phyloP scores from a whole-genome alignment of 1,140 invertebrate genomes.

The Drosophila sechellia region DNA sequence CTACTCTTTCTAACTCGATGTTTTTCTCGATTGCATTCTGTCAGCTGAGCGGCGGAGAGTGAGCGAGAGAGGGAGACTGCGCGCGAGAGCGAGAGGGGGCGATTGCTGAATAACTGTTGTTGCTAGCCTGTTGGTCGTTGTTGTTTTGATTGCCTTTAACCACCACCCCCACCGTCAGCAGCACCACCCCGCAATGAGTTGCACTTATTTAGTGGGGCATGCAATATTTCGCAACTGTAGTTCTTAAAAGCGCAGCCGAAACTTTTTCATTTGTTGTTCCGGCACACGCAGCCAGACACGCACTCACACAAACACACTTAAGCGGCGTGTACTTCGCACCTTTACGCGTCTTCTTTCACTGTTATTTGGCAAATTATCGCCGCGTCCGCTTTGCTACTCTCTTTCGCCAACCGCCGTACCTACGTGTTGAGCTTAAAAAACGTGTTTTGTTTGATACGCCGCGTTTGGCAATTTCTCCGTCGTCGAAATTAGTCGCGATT shows the following conservation, averaged over 20 bases:
- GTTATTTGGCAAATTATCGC: constrained; percentile 41
- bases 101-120: constrained; percentile 70
- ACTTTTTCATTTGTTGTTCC: constrained; percentile 40
- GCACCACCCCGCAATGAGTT: constrained; percentile 53
- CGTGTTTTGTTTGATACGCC: constrained; percentile 43
- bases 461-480: constrained; percentile 39
- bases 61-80: constrained; percentile 33
- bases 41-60: constrained; percentile 64
- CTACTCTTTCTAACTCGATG: constrained; percentile 21
- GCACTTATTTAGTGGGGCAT: constrained; percentile 58
- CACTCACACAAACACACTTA: constrained; percentile 23
- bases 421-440: constrained; percentile 25
- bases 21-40: constrained; percentile 65
- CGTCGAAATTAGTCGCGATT: constrained; percentile 13
- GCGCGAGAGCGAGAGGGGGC: constrained; percentile 19
- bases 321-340: constrained; percentile 48
- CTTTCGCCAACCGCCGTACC: constrained; percentile 6
- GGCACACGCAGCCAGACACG: constrained; percentile 17
- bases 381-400: constrained; percentile 32
- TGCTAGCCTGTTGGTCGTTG: constrained; percentile 71
- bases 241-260: not conserved
- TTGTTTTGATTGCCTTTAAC: constrained; percentile 12
- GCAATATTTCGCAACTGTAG: constrained; percentile 32
- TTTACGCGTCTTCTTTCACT: constrained; percentile 54
- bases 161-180: constrained; percentile 38